Base-by-base conservation (phyloP, 2,113 vertebrate species). In the Tragelaphus imberbis region DNA sequence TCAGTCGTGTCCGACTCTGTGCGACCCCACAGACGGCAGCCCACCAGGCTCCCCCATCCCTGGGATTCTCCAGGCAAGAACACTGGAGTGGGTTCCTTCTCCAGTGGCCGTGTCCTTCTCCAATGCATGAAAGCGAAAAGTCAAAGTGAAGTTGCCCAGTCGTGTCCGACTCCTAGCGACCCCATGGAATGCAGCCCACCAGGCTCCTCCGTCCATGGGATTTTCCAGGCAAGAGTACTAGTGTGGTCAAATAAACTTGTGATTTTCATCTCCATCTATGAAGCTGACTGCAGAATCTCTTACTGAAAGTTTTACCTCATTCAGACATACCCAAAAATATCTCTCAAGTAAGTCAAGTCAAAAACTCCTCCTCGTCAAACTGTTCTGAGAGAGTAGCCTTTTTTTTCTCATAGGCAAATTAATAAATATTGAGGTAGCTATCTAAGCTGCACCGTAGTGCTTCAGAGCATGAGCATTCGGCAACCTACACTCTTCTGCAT, bases 291-390 rank as follows among this genome's bases (percentile, higher is more conserved):
- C 2, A 84, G 6, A 33, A 88, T 25, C 25, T 2, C 65, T 36
- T 89, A 89, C 16, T 63, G 1, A 77, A 96, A 89, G 7, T 55
- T 92, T 59, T 85, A 56, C 14, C 19, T 90, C n/a, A 90, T 36
- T 85, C 75, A 87, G 87, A 85, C 49, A 94, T 84, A 95, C 80
- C 51, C 13, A 91, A 90, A 97, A 94, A 81, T 61, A 28, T 36
- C 80, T 84, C 25, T 36, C 61, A 88, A 93, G 53, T 56, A 96
- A 95, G 40, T 56, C 49, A 89, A 68, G 12, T n/a, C 27, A 90
- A 28, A 63, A 96, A 88, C 7, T 77, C 47, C 59, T 94, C 30
- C 81, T 96, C 82, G 3, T 68, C 63, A 71, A 91, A 88, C 21
- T 75, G 21, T 68, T 92, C 47, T 19, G 7, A 92, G 7, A 92